phyloP scores from a whole-genome alignment of 1,140 invertebrate species.

The Trichoplusia ni region DNA sequence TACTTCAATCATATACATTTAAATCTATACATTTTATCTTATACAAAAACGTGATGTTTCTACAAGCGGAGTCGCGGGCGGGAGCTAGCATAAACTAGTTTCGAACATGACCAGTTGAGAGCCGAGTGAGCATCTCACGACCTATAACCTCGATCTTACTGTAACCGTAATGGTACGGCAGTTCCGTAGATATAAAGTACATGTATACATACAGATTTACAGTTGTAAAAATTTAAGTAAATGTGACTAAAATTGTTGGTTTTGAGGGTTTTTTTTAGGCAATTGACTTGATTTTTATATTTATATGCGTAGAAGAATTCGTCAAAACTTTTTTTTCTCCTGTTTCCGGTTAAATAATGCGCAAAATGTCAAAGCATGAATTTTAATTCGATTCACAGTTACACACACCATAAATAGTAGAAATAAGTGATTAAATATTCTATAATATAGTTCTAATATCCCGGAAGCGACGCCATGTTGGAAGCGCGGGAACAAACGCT shows the following conservation, averaged over 20 bases:
- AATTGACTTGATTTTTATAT: background rate
- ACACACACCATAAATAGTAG: background rate
- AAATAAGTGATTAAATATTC: constrained; percentile 22
- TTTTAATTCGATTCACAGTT: constrained; percentile 11
- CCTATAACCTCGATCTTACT: background rate
- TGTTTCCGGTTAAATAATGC: too few relatives aligned
- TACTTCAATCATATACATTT: too few relatives aligned
- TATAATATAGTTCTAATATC: constrained; percentile 25
- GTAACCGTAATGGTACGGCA: background rate
- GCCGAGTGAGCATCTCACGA: constrained; percentile 3
- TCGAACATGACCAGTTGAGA: background rate
- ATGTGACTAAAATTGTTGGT: background rate
- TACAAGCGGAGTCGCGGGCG: background rate
- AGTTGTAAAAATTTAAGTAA: too few relatives aligned
- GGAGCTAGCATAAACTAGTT: background rate
- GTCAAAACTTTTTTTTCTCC: too few relatives aligned
- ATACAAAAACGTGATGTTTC: too few relatives aligned
- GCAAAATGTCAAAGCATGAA: too few relatives aligned
- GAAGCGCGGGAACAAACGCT: constrained; percentile 22
- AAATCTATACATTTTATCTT: too few relatives aligned
- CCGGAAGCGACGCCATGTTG: constrained; percentile 28
- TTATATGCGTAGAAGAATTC: too few relatives aligned
- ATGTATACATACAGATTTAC: background rate
- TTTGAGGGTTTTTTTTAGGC: background rate
- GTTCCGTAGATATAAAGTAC: constrained; percentile 2